Percentiles rank a stretch among this genome's conserved stretches.
These are phyloP conservation scores for Sylvia borin DNA, from an alignment of 2,797 vertebrate genomes.

Conservation along the genomic window DNA sequence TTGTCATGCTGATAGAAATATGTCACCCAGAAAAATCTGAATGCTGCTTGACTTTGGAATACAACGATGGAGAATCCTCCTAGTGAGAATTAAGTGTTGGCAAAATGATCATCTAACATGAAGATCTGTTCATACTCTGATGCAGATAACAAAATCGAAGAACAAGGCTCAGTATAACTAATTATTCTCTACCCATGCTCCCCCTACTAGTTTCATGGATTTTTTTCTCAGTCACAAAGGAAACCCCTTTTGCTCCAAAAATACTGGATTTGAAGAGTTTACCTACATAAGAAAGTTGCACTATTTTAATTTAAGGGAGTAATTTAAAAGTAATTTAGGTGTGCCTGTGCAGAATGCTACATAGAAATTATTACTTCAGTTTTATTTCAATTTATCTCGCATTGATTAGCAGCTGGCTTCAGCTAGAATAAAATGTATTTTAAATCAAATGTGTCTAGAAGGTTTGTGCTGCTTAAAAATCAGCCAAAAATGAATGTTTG, in stretches of 20 bases:
- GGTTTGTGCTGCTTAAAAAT: conserved; percentile 48
- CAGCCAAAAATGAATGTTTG: conserved; percentile 47
- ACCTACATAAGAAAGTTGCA: neutral
- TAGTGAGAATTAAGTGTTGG: conserved; percentile 15
- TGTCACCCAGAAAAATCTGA: conserved; percentile 40
- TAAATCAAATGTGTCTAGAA: conserved; percentile 54
- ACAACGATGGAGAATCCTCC: conserved; percentile 32
- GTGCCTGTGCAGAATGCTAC: neutral
- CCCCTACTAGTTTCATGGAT: neutral
- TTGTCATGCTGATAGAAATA: conserved; percentile 43
- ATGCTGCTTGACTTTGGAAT: conserved; percentile 44
- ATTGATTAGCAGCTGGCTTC: conserved; percentile 59
- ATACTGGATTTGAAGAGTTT: neutral
- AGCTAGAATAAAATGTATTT: conserved; percentile 31
- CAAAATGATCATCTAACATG: conserved; percentile 39
- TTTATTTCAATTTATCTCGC: conserved; percentile 50
- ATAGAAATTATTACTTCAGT: conserved; percentile 11
- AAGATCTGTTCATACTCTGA: conserved; percentile 36
- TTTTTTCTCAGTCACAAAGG: neutral
- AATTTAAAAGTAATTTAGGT: conserved; percentile 44
- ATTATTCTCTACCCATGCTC: neutral
- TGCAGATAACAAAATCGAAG: conserved; percentile 13
- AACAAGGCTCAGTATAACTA: neutral
- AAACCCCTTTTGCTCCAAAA: conserved; percentile 14
- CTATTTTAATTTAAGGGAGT: conserved; percentile 13